phyloP scores from a whole-genome alignment of 2,113 vertebrate species.

The Callospermophilus lateralis region DNA sequence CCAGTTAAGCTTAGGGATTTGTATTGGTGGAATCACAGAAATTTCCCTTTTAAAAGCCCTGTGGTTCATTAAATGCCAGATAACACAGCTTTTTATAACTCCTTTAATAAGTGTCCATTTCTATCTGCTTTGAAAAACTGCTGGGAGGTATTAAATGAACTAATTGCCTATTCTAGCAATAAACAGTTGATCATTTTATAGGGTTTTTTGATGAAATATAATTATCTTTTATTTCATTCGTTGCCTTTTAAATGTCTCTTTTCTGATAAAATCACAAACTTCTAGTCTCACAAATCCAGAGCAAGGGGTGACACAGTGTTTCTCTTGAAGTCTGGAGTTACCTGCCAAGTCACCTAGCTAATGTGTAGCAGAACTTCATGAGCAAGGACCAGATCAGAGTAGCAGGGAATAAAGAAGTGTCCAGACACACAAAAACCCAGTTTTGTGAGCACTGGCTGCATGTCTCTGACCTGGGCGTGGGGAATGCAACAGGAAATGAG shows the following conservation, averaged over 20 bases:
- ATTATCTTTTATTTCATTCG: constrained; percentile 67
- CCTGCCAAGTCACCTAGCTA: not conserved
- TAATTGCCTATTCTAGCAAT: constrained; percentile 38
- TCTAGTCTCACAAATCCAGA: not conserved
- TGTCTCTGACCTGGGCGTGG: not conserved
- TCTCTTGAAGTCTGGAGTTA: not conserved
- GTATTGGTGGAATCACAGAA: constrained; percentile 52
- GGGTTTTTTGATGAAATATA: constrained; percentile 55
- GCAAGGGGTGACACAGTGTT: not conserved
- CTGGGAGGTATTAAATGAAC: constrained; percentile 63
- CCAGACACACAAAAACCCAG: rapidly evolving
- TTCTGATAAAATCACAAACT: constrained; percentile 63
- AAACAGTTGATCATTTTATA: constrained; percentile 57
- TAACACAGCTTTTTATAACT: constrained; percentile 36
- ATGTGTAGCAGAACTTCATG: not conserved
- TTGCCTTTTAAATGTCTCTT: constrained; percentile 52
- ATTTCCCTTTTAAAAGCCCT: constrained; percentile 29
- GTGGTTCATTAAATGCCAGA: constrained; percentile 31
- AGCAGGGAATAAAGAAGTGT: not conserved
- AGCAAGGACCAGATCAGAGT: not conserved
- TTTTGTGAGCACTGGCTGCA: rapidly evolving
- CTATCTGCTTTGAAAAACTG: constrained; percentile 41
- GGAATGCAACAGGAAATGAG: rapidly evolving
- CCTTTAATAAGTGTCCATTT: constrained; percentile 47
- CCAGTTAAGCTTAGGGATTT: constrained; percentile 20